Conservation (phyloP, 2,113 vertebrate species). For the Desmodus rotundus region DNA sequence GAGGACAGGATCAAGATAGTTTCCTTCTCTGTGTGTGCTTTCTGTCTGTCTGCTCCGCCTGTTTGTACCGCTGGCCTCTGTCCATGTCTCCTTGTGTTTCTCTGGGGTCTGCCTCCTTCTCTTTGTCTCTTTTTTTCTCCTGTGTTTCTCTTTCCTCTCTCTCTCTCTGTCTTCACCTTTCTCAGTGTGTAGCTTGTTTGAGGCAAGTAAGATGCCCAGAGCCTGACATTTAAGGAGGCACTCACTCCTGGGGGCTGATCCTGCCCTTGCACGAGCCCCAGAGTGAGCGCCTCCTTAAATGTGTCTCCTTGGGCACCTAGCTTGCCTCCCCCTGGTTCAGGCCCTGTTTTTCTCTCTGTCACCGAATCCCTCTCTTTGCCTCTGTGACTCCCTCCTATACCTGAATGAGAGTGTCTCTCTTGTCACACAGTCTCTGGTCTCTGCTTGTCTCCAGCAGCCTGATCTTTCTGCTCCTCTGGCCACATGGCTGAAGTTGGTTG, state of each 20-base stretch:
- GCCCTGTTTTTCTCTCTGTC: too few species aligned
- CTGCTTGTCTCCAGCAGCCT: background rate
- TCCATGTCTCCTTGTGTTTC: background rate
- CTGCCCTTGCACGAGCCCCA: background rate
- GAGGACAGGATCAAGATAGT: background rate
- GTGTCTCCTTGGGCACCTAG: background rate
- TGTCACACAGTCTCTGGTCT: background rate
- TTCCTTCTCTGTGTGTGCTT: background rate
- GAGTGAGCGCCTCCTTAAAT: background rate
- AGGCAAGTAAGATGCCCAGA: background rate
- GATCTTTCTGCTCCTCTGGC: background rate
- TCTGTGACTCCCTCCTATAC: fast-evolving
- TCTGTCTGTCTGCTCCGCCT: background rate
- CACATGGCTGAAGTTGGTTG: background rate
- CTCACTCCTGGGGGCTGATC: background rate
- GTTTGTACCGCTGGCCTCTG: fast-evolving
- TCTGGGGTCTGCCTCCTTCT: background rate
- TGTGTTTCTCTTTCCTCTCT: background rate
- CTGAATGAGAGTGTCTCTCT: background rate
- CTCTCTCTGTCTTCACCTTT: background rate
- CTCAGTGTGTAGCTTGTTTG: background rate
- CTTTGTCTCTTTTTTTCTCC: background rate
- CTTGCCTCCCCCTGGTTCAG: background rate
- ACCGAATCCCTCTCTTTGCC: background rate
- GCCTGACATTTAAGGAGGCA: background rate